These are phyloP conservation scores for Oligia strigilis DNA, from an alignment of 2,888 invertebrate genomes.

Conservation along the genomic window DNA sequence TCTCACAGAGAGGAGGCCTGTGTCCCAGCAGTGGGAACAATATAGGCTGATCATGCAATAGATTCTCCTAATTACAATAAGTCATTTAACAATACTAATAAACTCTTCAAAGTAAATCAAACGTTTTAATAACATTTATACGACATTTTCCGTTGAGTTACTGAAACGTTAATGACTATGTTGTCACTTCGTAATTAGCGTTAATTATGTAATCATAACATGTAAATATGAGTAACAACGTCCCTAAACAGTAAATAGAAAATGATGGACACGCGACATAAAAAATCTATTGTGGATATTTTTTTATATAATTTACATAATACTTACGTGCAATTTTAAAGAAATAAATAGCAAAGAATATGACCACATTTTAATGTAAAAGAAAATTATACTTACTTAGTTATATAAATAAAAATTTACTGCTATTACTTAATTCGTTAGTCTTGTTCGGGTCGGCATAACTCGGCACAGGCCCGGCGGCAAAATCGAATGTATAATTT, in stretches of 20 bases:
- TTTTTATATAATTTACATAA: neutral
- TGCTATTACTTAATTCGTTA: neutral
- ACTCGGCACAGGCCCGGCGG: neutral
- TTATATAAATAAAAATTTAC: neutral
- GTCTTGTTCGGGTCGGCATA: neutral
- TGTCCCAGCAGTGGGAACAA: too few species aligned
- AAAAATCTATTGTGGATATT: neutral
- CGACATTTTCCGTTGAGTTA: neutral
- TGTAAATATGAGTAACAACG: neutral
- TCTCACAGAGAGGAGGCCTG: too few species aligned
- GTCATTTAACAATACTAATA: neutral
- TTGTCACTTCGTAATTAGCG: conserved; percentile 2
- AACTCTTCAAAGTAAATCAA: neutral
- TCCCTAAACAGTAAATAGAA: conserved; percentile 10
- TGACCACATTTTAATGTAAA: neutral
- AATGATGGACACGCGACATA: conserved; percentile 16
- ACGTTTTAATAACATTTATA: neutral
- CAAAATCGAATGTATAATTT: neutral
- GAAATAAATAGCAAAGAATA: neutral
- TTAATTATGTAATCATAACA: conserved; percentile 8
- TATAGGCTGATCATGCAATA: neutral
- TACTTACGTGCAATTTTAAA: neutral
- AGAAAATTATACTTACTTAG: neutral
- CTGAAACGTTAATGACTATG: neutral
- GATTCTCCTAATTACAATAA: neutral